Evolutionary conservation across 2,797 vertebrate species (phyloP).

Genomic region (Diglossa cyanea): DNA sequence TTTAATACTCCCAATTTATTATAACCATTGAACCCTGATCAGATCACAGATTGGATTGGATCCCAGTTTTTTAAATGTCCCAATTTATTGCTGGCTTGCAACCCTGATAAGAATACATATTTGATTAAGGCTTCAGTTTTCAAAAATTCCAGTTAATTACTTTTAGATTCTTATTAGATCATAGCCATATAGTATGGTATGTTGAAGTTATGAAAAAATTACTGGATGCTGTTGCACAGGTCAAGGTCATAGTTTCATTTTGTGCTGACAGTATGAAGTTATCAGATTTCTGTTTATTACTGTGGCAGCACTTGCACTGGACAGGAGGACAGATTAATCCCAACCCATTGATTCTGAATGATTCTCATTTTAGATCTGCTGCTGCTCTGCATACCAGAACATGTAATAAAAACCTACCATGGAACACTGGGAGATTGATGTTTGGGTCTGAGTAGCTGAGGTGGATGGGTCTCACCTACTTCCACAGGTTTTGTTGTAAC

Average conservation of each 20-base stretch:
- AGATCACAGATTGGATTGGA: constrained; percentile 78
- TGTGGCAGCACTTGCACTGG: constrained; percentile 47
- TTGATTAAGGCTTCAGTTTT: constrained; percentile 75
- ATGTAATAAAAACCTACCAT: constrained; percentile 8
- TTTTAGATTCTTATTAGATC: constrained; percentile 79
- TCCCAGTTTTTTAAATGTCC: constrained; percentile 81
- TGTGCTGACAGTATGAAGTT: constrained; percentile 66
- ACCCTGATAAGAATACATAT: constrained; percentile 77
- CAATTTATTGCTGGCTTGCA: constrained; percentile 79
- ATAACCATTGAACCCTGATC: constrained; percentile 83
- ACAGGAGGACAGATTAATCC: constrained; percentile 50
- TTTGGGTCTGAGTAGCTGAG: not conserved
- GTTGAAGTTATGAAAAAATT: constrained; percentile 72
- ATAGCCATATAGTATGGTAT: constrained; percentile 49
- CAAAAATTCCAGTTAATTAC: constrained; percentile 80
- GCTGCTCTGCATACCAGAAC: constrained; percentile 39
- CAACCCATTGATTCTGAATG: constrained; percentile 38
- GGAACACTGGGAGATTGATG: not conserved
- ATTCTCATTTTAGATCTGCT: constrained; percentile 55
- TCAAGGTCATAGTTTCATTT: constrained; percentile 73
- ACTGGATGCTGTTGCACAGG: constrained; percentile 63
- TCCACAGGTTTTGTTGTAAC: not conserved
- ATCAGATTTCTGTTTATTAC: constrained; percentile 72
- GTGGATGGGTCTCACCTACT: not conserved
- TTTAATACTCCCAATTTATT: constrained; percentile 83